phyloP scores from a whole-genome alignment of 1,140 invertebrate species.

The Tetramorium parvispinum region DNA sequence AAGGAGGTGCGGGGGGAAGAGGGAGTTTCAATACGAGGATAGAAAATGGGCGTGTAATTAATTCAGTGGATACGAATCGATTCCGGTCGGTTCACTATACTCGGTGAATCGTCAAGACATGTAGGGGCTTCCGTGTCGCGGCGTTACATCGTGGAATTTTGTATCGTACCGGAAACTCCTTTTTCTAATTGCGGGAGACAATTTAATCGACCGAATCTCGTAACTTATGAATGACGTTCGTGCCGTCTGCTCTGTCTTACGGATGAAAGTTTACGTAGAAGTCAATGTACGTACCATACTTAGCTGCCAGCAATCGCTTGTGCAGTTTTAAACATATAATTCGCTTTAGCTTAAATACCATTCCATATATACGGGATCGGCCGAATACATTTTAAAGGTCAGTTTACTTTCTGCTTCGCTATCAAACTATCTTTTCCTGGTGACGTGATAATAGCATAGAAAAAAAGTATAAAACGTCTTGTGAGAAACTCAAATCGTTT shows the following conservation, averaged over 20 bases:
- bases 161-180: conserved; percentile 7
- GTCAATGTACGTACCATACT: not conserved
- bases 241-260: conserved; percentile 35
- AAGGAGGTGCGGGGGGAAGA: conserved; percentile 4
- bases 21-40: conserved; percentile 65
- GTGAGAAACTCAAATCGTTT: not conserved
- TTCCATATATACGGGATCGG: not conserved
- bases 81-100: conserved; percentile 61
- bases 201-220: conserved; percentile 64
- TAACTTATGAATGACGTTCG: conserved; percentile 71
- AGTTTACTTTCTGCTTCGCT: not conserved
- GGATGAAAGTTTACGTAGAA: not conserved
- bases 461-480: not conserved
- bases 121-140: conserved; percentile 36
- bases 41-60: conserved; percentile 77
- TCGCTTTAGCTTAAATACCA: conserved; percentile 39
- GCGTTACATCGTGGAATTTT: conserved; percentile 54
- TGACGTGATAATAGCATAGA: conserved; percentile 3
- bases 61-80: conserved; percentile 75
- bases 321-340: conserved; percentile 60
- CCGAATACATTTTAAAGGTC: conserved; percentile 32
- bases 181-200: conserved; percentile 69
- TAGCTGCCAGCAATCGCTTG: not conserved
- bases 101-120: conserved; percentile 58
- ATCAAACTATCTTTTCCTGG: not conserved